phyloP scores from a whole-genome alignment of 2,113 vertebrate species.

The Sapayoa aenigma region DNA sequence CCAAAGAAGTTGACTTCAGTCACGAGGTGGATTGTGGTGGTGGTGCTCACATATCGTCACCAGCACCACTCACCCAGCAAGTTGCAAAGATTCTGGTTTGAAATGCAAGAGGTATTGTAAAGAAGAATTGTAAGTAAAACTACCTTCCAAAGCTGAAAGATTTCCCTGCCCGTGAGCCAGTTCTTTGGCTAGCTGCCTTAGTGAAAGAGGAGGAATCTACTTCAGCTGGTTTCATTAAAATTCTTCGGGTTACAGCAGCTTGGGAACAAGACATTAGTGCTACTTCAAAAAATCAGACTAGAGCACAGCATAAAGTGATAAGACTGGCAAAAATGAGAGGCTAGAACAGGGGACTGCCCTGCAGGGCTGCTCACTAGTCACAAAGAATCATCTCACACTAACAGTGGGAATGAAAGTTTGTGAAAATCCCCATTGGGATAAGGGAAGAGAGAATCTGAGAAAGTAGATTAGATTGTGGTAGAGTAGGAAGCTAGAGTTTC shows the following conservation, averaged over 20 bases:
- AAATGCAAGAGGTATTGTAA: background rate
- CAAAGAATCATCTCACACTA: background rate
- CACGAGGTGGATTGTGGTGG: too few species aligned
- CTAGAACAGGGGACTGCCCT: background rate
- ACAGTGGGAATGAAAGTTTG: background rate
- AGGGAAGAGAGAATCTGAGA: conserved; percentile 21
- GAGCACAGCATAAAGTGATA: conserved; percentile 14
- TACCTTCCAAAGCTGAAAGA: background rate
- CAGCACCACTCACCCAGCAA: background rate
- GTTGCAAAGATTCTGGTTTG: background rate
- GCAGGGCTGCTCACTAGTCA: background rate
- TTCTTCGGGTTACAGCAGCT: conserved; percentile 7
- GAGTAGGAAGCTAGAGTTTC: conserved; percentile 42
- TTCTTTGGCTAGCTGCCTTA: background rate
- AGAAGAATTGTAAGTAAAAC: too few species aligned
- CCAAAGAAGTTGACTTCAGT: too few species aligned
- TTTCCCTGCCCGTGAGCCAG: background rate
- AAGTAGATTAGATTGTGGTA: conserved; percentile 31
- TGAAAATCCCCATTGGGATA: conserved; percentile 7
- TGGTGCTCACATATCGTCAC: background rate
- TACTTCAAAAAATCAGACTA: conserved; percentile 30
- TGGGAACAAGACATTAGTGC: background rate
- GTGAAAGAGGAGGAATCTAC: background rate
- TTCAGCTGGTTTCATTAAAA: conserved; percentile 23
- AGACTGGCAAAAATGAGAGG: background rate